Base-by-base conservation (phyloP, 2,888 invertebrate genomes). In the Andrena marginata region DNA sequence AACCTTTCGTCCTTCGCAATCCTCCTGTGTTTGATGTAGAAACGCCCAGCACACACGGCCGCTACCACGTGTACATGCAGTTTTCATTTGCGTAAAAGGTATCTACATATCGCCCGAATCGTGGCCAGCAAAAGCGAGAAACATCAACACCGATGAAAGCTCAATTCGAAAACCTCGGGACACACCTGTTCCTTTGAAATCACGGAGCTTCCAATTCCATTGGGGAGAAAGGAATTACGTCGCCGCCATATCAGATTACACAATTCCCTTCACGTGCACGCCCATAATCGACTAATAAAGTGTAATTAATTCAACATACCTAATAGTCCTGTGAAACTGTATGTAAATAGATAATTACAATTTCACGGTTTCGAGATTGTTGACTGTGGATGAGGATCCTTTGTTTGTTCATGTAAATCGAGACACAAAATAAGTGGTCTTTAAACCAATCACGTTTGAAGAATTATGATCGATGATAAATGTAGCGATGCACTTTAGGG, bases 61-160 rank as follows among this genome's bases (percentile, higher is more conserved):
- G 26, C 8, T 48, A n/a, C 33, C 72, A 20, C 51, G 75, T 56
- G 59, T 54, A 56, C 49, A 63, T 77, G 64, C 72, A 65, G 85
- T 86, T 89, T 90, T 90, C 89, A 90, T 89, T 90, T 88, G 86
- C 85, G 83, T 90, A 87, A 90, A 90, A 90, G 89, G 89, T 72
- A 87, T 87, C 82, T 78, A 62, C 80, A 68, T 80, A 80, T 79
- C 83, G 84, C 60, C 63, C 73, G 80, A 78, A 86, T 85, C 82
- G 84, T 80, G 83, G 26, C 20, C 67, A 51, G 71, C 42, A 77
- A 79, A 81, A 78, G 77, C 68, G 75, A 85, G 78, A 78, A 82
- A 78, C 72, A 82, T 76, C 84, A 75, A 80, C 84, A 64, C 78
- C 87, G 85, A 80, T 84, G 88, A 83, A 81, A 85, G 82, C 80